phyloP scores from a whole-genome alignment of 2,113 vertebrate genomes.

The Centrocercus urophasianus region DNA sequence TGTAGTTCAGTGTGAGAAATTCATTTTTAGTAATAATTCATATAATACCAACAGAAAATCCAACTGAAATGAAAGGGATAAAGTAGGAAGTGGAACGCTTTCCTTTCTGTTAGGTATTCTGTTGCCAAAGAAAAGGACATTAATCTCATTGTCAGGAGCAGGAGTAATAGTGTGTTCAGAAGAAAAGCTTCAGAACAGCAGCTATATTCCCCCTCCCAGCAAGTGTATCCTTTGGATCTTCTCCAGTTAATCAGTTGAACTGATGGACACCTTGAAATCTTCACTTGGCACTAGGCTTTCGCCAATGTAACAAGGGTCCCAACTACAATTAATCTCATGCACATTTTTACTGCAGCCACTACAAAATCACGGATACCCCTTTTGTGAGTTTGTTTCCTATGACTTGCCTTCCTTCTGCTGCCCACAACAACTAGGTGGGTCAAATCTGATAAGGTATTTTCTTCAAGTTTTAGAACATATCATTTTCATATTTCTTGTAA shows the following conservation, averaged over 20 bases:
- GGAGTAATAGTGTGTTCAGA: not conserved
- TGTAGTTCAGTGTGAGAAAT: not conserved
- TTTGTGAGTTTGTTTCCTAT: not conserved
- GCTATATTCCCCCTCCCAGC: not conserved
- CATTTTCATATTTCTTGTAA: not conserved
- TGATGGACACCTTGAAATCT: not conserved
- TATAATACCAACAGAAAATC: not conserved
- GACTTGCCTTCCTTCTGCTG: not conserved
- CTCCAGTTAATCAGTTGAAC: not conserved
- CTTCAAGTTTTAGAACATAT: not conserved
- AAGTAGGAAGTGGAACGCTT: not conserved
- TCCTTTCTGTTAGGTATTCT: not conserved
- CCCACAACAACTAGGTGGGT: not conserved
- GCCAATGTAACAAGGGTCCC: not conserved
- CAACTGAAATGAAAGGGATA: not conserved
- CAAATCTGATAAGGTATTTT: not conserved
- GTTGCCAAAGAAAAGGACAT: not conserved
- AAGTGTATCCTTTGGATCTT: not conserved
- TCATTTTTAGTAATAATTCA: conserved; percentile 13
- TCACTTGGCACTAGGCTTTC: not conserved
- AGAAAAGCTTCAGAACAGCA: not conserved
- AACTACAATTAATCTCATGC: not conserved
- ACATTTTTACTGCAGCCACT: not conserved
- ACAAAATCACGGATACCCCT: not conserved
- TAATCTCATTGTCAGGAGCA: not conserved